Conservation (phyloP, 2,797 vertebrate species). For the Apodemus agrarius region DNA sequence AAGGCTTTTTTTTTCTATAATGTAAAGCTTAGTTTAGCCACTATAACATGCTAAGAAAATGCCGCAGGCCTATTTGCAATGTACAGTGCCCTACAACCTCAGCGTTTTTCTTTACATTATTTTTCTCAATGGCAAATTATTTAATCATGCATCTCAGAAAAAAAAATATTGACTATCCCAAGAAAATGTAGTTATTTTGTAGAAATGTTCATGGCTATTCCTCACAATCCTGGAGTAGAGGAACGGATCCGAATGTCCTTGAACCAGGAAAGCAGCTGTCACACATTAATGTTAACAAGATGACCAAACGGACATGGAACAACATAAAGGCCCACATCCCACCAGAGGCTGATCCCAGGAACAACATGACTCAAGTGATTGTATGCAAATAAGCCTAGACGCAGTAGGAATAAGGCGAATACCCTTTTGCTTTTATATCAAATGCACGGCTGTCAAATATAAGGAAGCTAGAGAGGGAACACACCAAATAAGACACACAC, state of each 20-base stretch:
- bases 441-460: conserved; percentile 16
- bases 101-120: not conserved
- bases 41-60: not conserved
- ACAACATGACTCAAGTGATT: not conserved
- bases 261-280: not conserved
- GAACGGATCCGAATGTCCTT: not conserved
- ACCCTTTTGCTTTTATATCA: not conserved
- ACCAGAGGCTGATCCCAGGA: not conserved
- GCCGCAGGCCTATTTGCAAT: not conserved
- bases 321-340: not conserved
- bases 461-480: not conserved
- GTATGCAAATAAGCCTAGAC: not conserved
- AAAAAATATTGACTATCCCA: not conserved
- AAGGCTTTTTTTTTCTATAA: conserved; percentile 11
- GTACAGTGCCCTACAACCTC: not conserved
- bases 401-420: not conserved
- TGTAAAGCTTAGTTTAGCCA: not conserved
- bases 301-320: not conserved
- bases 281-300: not conserved
- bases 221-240: not conserved
- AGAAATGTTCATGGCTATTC: not conserved
- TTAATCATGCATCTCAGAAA: conserved; percentile 17
- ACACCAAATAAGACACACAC: not conserved
- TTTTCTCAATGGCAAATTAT: not conserved
- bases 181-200: conserved; percentile 4